These are phyloP conservation scores for Heliconius hortense DNA, from an alignment of 2,888 invertebrate genomes.

Conservation along the genomic window DNA sequence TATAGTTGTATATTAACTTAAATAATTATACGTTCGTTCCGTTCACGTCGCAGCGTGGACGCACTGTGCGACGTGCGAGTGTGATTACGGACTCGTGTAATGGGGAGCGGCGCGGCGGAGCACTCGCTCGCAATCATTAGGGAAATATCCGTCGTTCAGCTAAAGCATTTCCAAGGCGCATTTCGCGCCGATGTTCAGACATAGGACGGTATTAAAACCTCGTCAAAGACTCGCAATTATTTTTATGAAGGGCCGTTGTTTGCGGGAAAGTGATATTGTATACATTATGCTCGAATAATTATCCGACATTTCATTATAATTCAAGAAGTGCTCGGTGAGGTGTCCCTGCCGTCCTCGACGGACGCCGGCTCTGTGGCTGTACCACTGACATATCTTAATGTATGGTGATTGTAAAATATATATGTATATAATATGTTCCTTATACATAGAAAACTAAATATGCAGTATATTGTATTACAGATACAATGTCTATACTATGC, in stretches of 20 bases:
- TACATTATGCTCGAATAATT: conserved; percentile 30
- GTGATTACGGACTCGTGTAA: conserved; percentile 74
- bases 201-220: conserved; percentile 44
- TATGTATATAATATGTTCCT: neutral
- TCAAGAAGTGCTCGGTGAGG: neutral
- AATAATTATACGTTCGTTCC: conserved; percentile 67
- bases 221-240: conserved; percentile 41
- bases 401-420: neutral
- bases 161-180: conserved; percentile 46
- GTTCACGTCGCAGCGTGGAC: neutral
- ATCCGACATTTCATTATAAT: conserved; percentile 17
- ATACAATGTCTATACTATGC: no score
- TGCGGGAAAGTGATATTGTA: conserved; percentile 27
- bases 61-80: no score
- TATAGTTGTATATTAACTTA: conserved; percentile 78
- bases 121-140: conserved; percentile 73
- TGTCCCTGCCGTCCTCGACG: neutral
- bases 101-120: conserved; percentile 62
- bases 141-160: conserved; percentile 64
- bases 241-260: conserved; percentile 38
- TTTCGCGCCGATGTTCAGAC: conserved; percentile 41
- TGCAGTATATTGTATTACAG: neutral
- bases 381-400: neutral
- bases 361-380: no score
- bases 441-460: neutral